Percentiles rank a stretch among this genome's conserved stretches.
Conservation (phyloP, 2,113 vertebrate species). For the Cervus canadensis region DNA sequence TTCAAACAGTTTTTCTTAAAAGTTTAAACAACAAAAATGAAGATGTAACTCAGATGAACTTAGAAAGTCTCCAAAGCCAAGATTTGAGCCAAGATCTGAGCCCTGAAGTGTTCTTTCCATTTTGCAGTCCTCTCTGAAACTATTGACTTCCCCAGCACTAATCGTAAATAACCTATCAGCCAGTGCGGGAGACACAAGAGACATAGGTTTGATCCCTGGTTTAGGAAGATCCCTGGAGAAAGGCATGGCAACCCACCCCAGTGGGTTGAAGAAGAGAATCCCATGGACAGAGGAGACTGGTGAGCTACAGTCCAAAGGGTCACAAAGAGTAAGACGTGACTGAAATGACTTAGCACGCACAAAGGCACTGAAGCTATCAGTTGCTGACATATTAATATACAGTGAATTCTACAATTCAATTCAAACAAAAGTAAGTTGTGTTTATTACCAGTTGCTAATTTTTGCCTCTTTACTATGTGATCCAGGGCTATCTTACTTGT, state of each 20-base stretch:
- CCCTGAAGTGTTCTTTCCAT: background rate
- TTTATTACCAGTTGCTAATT: background rate
- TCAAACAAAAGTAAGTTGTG: background rate
- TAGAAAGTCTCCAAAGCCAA: background rate
- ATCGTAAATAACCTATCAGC: background rate
- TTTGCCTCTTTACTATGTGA: background rate
- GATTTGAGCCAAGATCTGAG: background rate
- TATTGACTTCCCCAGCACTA: background rate
- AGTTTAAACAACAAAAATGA: background rate
- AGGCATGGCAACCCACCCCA: background rate
- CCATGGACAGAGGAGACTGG: background rate
- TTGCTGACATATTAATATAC: background rate
- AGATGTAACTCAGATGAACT: background rate
- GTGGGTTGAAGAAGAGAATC: background rate
- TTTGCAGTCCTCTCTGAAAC: background rate
- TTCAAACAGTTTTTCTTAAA: background rate
- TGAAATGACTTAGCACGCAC: background rate
- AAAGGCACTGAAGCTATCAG: background rate
- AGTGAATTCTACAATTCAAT: background rate
- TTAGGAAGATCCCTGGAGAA: background rate
- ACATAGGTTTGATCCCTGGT: background rate
- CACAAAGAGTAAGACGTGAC: background rate
- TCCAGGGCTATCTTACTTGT: background rate
- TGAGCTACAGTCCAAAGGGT: background rate
- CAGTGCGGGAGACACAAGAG: background rate